Conservation (phyloP, 2,888 invertebrate genomes). For the Orthonevra nobilis region DNA sequence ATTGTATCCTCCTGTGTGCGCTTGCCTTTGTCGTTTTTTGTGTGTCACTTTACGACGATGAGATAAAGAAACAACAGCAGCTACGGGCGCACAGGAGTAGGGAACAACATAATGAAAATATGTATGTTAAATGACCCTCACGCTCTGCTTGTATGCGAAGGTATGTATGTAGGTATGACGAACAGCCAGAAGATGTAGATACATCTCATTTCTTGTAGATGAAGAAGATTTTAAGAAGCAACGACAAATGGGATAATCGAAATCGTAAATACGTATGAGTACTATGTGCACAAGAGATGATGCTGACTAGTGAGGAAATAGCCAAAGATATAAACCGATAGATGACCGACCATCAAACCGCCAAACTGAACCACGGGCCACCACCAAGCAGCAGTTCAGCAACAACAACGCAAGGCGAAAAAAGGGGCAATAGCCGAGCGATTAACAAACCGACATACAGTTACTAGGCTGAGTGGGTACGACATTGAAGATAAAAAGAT, state of each 20-base stretch:
- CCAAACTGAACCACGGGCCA: neutral
- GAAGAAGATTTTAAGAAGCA: conserved; percentile 18
- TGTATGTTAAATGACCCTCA: conserved; percentile 57
- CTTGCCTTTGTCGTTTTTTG: conserved; percentile 15
- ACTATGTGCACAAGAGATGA: neutral
- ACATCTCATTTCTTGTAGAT: conserved; percentile 7
- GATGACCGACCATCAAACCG: conserved; percentile 30
- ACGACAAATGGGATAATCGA: conserved; percentile 43
- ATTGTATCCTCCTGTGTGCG: neutral
- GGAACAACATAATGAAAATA: conserved; percentile 37
- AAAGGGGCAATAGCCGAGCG: conserved; percentile 33
- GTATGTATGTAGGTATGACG: too few species aligned
- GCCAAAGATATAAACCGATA: conserved; percentile 29
- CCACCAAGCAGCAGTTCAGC: neutral
- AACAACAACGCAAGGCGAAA: conserved; percentile 7
- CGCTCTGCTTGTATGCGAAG: neutral
- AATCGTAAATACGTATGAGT: conserved; percentile 35
- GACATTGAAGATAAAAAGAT: conserved; percentile 23
- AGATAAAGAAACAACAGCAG: conserved; percentile 13
- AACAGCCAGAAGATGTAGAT: neutral
- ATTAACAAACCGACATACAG: conserved; percentile 38
- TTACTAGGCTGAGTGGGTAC: conserved; percentile 7
- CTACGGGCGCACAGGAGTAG: neutral
- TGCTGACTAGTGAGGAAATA: neutral
- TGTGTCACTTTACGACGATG: conserved; percentile 16